These are phyloP conservation scores for Megalops atlanticus DNA, from an alignment of 2,113 vertebrate genomes.

Conservation along the genomic window DNA sequence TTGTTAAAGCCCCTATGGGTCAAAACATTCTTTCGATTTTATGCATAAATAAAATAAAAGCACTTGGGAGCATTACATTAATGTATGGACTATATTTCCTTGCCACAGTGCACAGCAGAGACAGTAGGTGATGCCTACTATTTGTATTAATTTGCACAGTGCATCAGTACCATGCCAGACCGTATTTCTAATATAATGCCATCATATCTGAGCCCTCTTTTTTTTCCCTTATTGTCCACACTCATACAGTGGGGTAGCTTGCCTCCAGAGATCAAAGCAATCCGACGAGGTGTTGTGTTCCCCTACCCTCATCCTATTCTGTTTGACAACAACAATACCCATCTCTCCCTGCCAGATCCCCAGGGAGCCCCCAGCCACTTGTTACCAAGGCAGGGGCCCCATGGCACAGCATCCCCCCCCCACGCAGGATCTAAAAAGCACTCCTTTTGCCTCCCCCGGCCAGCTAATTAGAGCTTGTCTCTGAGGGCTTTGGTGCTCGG, in stretches of 20 bases:
- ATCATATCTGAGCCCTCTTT: background rate
- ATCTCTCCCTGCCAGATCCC: conserved; percentile 4
- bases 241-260: background rate
- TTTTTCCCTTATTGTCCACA: background rate
- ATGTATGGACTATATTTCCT: too few relatives aligned
- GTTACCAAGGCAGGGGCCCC: background rate
- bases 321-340: conserved; percentile 39
- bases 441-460: background rate
- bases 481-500: background rate
- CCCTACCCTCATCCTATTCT: conserved; percentile 27
- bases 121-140: too few relatives aligned
- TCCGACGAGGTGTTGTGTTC: background rate
- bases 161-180: background rate
- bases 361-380: conserved; percentile 16
- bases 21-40: too few relatives aligned
- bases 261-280: background rate
- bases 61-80: too few relatives aligned
- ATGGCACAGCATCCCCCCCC: background rate
- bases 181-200: background rate
- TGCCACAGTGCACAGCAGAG: too few relatives aligned
- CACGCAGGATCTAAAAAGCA: conserved; percentile 17
- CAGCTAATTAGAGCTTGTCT: background rate
- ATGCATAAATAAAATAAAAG: too few relatives aligned
- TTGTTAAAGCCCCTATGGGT: too few relatives aligned
- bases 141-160: too few relatives aligned